These are phyloP conservation scores for Gymnocephalus cernua DNA, from an alignment of 2,113 vertebrate species.

Conservation along the genomic window DNA sequence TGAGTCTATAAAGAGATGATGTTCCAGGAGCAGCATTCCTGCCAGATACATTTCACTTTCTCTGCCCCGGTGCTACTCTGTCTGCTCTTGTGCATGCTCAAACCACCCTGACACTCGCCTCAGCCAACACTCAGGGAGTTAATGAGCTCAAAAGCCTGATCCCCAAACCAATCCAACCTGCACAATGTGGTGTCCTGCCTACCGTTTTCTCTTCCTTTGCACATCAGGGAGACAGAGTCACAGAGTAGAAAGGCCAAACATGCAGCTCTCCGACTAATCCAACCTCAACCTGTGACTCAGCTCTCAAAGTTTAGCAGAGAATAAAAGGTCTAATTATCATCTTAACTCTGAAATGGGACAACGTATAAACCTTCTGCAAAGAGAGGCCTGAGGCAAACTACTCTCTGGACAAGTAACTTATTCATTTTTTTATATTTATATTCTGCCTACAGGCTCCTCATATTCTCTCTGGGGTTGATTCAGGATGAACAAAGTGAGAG, in stretches of 20 bases:
- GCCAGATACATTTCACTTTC: slow-evolving; percentile 87
- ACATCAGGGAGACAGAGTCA: slow-evolving; percentile 52
- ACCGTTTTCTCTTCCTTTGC: slow-evolving; percentile 32
- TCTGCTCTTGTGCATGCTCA: slow-evolving; percentile 72
- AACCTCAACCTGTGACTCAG: slow-evolving; percentile 65
- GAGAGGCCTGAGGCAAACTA: slow-evolving; percentile 15
- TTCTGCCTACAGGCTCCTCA: background rate
- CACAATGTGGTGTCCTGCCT: slow-evolving; percentile 50
- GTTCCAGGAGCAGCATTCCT: slow-evolving; percentile 77
- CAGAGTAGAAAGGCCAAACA: slow-evolving; percentile 75
- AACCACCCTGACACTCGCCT: slow-evolving; percentile 60
- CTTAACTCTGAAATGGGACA: slow-evolving; percentile 54
- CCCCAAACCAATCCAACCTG: slow-evolving; percentile 55
- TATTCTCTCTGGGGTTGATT: background rate
- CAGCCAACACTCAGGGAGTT: slow-evolving; percentile 61
- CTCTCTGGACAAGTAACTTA: slow-evolving; percentile 10
- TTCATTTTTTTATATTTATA: slow-evolving; percentile 7
- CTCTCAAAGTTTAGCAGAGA: slow-evolving; percentile 59
- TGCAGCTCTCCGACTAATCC: slow-evolving; percentile 60
- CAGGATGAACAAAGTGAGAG: background rate
- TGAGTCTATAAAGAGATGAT: slow-evolving; percentile 81
- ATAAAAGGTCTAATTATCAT: slow-evolving; percentile 71
- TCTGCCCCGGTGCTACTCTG: slow-evolving; percentile 74
- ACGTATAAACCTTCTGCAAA: slow-evolving; percentile 34
- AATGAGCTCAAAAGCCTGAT: slow-evolving; percentile 73